A percentile compares a stretch with the other conserved stretches of the same genome.
Evolutionary conservation across 2,888 invertebrate species (phyloP).

Genomic region (Gisinianus flammeolus): DNA sequence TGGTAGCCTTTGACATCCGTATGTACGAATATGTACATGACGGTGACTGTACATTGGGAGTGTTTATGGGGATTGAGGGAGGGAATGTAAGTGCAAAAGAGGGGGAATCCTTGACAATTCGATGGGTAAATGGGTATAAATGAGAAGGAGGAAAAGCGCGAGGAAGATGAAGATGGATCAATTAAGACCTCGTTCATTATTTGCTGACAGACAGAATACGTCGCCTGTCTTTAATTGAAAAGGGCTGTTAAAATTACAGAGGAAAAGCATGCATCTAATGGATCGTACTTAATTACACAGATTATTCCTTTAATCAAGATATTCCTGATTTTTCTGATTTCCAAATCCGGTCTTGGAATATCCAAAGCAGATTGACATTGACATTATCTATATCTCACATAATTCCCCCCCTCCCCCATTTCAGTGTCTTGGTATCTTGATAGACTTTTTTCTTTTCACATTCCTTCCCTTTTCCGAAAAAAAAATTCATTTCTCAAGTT

Average conservation of each 20-base stretch:
- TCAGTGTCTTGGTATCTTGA: neutral
- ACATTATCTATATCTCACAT: neutral
- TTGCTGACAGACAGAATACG: slow-evolving; percentile 47
- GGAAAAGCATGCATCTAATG: slow-evolving; percentile 54
- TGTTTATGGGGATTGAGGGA: too few species aligned
- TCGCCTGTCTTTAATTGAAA: slow-evolving; percentile 46
- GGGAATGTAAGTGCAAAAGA: too few species aligned
- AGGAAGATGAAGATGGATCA: slow-evolving; percentile 45
- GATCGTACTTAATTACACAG: slow-evolving; percentile 54
- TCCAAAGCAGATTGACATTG: too few species aligned
- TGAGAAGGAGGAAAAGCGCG: slow-evolving; percentile 13
- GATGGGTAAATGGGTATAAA: too few species aligned
- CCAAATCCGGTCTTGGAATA: too few species aligned
- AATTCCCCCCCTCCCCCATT: neutral
- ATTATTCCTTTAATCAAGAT: slow-evolving; percentile 56
- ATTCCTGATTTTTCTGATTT: slow-evolving; percentile 9
- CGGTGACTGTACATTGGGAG: too few species aligned
- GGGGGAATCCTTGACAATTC: too few species aligned
- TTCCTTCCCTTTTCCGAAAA: slow-evolving; percentile 2
- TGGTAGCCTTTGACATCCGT: too few species aligned
- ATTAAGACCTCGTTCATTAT: slow-evolving; percentile 53
- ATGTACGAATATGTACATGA: too few species aligned
- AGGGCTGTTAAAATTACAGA: slow-evolving; percentile 48
- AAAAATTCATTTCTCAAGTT: too few species aligned
- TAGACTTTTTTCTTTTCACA: neutral